Evolutionary conservation across 2,888 invertebrate genomes (phyloP), one percentile per base, ranked within the genome.

Genomic region (Acutogordius australiensis): DNA sequence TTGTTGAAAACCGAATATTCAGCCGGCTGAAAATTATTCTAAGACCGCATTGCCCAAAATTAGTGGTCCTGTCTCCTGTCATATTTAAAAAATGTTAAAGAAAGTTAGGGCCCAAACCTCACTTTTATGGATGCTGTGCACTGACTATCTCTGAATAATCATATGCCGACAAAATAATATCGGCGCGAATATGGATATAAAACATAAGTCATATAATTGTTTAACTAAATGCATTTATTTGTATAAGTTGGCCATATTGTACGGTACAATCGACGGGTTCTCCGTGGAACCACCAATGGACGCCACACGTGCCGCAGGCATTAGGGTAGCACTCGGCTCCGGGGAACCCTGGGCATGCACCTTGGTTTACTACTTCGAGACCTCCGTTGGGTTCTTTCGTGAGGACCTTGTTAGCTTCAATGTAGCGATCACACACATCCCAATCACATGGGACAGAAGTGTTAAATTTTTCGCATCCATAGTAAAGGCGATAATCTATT

Each of bases 321-420:
- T 51, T 51, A 51, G 51, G 51, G 23, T 51, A 51, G 23, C n/a
- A 23, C 4, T 8, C 26, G 51, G 51, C 51, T 51, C 51, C 51
- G 8, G 51, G 51, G 51, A n/a, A 51, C 4, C 51, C 51, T 51
- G 8, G 51, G 26, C 51, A 51, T 4, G 23, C 51, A 4, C 51
- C 51, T 8, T 23, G 4, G 26, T 51, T 51, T n/a, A 51, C 23
- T 4, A n/a, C 26, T 23, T 51, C 51, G 4, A 51, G 23, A 4
- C 51, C 51, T n/a, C 51, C 51, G 23, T 51, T 51, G n/a, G 51
- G 51, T 51, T 23, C 23, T n/a, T 26, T 23, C 4, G 23, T 4
- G 4, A 13, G 4, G 23, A 4, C 4, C 23, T 51, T 8, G 4
- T 8, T 23, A 51, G 8, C 23, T 4, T 4, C 23, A n/a, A 8